Conservation (phyloP, 2,113 vertebrate genomes). For the Sceloporus undulatus region DNA sequence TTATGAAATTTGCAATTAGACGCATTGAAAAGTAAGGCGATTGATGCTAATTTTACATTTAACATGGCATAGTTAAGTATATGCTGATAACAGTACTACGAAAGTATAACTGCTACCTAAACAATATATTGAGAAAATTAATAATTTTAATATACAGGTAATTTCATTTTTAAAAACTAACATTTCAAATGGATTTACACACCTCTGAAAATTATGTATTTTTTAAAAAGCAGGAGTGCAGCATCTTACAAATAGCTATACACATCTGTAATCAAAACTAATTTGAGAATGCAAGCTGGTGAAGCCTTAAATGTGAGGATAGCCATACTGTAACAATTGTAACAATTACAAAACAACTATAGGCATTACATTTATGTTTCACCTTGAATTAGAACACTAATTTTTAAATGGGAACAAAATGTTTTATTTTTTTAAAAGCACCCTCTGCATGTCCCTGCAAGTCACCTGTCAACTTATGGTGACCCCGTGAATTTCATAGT, state of each 20-base stretch:
- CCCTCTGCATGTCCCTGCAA: background rate
- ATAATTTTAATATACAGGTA: background rate
- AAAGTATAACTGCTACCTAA: slow-evolving; percentile 11
- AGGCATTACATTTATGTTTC: accelerated
- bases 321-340: background rate
- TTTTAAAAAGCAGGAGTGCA: slow-evolving; percentile 21
- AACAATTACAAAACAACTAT: background rate
- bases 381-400: slow-evolving; percentile 31
- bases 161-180: background rate
- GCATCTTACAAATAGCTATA: background rate
- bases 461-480: too few relatives aligned
- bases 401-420: background rate
- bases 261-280: background rate
- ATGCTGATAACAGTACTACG: background rate
- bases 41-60: background rate
- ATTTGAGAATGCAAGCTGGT: background rate
- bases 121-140: slow-evolving; percentile 7
- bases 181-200: slow-evolving; percentile 39
- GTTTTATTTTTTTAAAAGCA: background rate
- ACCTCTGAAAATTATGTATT: slow-evolving; percentile 1
- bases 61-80: too few relatives aligned
- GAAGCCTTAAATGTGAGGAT: background rate
- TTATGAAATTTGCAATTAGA: slow-evolving; percentile 18
- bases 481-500: too few relatives aligned
- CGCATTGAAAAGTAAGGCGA: background rate